Conservation (phyloP, 2,888 invertebrate genomes). For the Mythimna albipuncta region DNA sequence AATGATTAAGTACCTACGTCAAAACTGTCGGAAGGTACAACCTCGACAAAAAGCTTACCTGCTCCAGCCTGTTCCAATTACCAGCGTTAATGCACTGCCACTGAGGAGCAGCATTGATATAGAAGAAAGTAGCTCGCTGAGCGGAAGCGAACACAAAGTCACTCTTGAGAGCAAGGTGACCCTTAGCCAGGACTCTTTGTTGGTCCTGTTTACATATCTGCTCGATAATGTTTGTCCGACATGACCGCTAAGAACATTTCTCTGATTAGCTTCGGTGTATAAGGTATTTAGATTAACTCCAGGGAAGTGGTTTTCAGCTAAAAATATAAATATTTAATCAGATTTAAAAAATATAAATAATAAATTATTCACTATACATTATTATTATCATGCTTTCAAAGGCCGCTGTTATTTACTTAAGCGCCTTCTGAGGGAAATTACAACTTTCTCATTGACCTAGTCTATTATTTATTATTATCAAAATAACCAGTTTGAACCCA, state of each 20-base stretch:
- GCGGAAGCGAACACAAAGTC: constrained; percentile 91
- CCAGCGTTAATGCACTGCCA: constrained; percentile 92
- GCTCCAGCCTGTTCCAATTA: constrained; percentile 90
- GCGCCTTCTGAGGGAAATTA: not conserved
- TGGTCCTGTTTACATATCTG: constrained; percentile 83
- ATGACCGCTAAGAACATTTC: constrained; percentile 69
- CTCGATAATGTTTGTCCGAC: constrained; percentile 78
- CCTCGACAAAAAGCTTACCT: constrained; percentile 60
- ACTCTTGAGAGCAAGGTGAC: constrained; percentile 91
- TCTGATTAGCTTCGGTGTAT: constrained; percentile 82
- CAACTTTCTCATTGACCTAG: too few species aligned
- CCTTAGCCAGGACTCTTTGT: constrained; percentile 88
- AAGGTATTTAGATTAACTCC: constrained; percentile 77
- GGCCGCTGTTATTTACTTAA: not conserved
- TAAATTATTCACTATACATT: too few species aligned
- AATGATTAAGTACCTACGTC: too few species aligned
- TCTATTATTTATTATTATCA: too few species aligned
- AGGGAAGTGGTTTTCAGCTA: constrained; percentile 88
- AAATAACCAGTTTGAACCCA: too few species aligned
- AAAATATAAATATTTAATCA: constrained; percentile 23
- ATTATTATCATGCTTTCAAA: not conserved
- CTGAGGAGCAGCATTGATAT: constrained; percentile 92
- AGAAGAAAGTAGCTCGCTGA: constrained; percentile 91
- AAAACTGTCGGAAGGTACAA: too few species aligned
- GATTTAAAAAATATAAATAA: too few species aligned